Base-by-base conservation (phyloP, 2,113 vertebrate genomes). In the Mus pahari region DNA sequence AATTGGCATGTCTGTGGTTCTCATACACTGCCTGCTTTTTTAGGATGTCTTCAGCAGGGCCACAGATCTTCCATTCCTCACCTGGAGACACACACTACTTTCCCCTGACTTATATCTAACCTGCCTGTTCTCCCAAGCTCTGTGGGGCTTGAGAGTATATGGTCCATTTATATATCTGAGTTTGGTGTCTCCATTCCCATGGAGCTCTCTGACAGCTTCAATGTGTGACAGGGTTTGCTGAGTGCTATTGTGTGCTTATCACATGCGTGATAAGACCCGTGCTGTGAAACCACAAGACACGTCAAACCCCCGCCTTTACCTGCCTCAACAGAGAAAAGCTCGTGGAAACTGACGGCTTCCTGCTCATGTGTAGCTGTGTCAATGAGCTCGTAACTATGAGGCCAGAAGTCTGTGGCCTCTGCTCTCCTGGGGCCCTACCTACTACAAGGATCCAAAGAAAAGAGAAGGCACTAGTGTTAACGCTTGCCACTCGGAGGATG, bases 401-500 rank as follows among this genome's bases (percentile, higher is more conserved):
- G 86, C 60, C 66, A 13, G 20, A 39, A 68, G 39, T 36, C 62
- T 20, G 50, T n/a, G n/a, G 39, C 68, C 71, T 73, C 28, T 55
- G 92, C 60, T 83, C 14, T 60, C 26, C 42, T 70, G 68, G 74
- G 36, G 26, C 55, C 66, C 88, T 73, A 60, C 22, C 88, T 83
- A 62, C 33, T 70, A 0, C 77, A 88, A 45, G 78, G 83, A 87
- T 19, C 48, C 70, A 93, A 0, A 53, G 28, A 50, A 90, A 92
- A 90, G 55, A 42, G 55, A 20, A 86, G 48, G n/a, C 20, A 58
- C n/a, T 62, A 48, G 60, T 55, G 13, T 1, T 48, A 45, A 7
- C 74, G 75, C 70, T 24, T 78, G 33, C 89, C 90, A 79, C 64
- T 96, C 50, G 39, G 84, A 95, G 58, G 45, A 75, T 77, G 89